Evolutionary conservation across 2,113 vertebrate genomes (phyloP).

Genomic region (Parotia lawesii): DNA sequence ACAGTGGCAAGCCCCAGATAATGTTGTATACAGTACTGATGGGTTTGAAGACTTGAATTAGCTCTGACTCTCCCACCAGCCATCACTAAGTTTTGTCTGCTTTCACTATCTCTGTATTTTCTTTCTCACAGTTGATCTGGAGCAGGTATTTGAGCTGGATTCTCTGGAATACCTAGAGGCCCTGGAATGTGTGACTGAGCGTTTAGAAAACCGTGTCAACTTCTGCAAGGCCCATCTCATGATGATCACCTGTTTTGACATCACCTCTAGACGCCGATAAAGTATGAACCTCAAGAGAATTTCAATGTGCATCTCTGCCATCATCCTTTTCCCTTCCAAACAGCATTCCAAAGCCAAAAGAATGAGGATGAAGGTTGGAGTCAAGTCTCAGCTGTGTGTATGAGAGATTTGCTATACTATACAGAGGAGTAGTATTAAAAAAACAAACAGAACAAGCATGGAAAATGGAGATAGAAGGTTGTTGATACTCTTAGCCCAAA

Average conservation of each 20-base stretch:
- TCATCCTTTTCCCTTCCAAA: constrained; percentile 50
- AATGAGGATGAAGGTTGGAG: constrained; percentile 74
- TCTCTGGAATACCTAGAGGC: constrained; percentile 95
- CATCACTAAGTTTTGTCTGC: neutral
- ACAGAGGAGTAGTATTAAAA: constrained; percentile 7
- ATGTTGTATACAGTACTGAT: neutral
- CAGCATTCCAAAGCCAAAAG: constrained; percentile 67
- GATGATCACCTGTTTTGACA: constrained; percentile 99
- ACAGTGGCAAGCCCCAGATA: neutral
- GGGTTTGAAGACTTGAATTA: neutral
- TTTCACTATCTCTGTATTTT: neutral
- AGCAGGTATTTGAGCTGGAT: constrained; percentile 90
- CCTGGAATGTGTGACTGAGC: constrained; percentile 90
- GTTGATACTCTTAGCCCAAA: constrained; percentile 70
- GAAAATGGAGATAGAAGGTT: constrained; percentile 50
- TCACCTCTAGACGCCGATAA: constrained; percentile 89
- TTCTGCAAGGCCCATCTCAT: constrained; percentile 99
- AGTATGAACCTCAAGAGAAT: constrained; percentile 35
- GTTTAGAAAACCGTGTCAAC: constrained; percentile 93
- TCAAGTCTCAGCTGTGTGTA: constrained; percentile 67
- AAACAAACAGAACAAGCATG: neutral
- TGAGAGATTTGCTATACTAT: constrained; percentile 39
- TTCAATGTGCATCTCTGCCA: neutral
- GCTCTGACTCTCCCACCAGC: neutral
- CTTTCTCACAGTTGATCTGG: constrained; percentile 84